phyloP scores from a whole-genome alignment of 2,113 vertebrate genomes.

The Xiphophorus maculatus region DNA sequence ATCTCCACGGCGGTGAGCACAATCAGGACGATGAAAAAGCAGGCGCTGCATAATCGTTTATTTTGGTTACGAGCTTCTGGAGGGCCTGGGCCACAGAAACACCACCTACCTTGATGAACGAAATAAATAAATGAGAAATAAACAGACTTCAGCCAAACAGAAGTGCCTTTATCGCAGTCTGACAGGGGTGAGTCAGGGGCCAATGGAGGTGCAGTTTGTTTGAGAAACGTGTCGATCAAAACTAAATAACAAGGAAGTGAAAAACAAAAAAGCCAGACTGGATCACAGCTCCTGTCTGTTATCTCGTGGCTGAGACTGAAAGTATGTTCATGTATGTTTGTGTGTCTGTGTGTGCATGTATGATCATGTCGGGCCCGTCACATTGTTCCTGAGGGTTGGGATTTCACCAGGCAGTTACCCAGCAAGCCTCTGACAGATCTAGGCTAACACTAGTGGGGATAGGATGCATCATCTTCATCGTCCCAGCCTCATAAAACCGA shows the following conservation, averaged over 20 bases:
- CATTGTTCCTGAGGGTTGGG: constrained; percentile 65
- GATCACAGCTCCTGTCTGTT: constrained; percentile 1
- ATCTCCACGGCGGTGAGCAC: constrained; percentile 32
- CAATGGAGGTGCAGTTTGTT: constrained; percentile 19
- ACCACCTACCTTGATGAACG: not conserved
- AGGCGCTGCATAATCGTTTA: constrained; percentile 16
- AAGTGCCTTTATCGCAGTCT: constrained; percentile 17
- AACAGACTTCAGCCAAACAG: not conserved
- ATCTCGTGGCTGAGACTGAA: constrained; percentile 22
- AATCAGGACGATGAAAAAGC: constrained; percentile 24
- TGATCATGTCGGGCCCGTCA: constrained; percentile 51
- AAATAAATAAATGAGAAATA: constrained; percentile 6
- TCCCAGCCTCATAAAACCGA: constrained; percentile 46
- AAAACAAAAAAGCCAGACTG: constrained; percentile 19
- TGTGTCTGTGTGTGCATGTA: constrained; percentile 6
- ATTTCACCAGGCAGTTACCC: constrained; percentile 66
- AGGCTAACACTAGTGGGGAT: constrained; percentile 81
- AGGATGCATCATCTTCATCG: constrained; percentile 68
- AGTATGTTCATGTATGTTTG: constrained; percentile 18
- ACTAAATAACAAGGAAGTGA: constrained; percentile 12
- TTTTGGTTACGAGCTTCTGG: constrained; percentile 25
- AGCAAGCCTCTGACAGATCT: constrained; percentile 79
- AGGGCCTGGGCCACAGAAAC: constrained; percentile 13
- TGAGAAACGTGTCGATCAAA: constrained; percentile 41
- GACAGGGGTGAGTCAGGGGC: constrained; percentile 32